phyloP scores from a whole-genome alignment of 2,888 invertebrate genomes.

The Frankliniella intonsa region DNA sequence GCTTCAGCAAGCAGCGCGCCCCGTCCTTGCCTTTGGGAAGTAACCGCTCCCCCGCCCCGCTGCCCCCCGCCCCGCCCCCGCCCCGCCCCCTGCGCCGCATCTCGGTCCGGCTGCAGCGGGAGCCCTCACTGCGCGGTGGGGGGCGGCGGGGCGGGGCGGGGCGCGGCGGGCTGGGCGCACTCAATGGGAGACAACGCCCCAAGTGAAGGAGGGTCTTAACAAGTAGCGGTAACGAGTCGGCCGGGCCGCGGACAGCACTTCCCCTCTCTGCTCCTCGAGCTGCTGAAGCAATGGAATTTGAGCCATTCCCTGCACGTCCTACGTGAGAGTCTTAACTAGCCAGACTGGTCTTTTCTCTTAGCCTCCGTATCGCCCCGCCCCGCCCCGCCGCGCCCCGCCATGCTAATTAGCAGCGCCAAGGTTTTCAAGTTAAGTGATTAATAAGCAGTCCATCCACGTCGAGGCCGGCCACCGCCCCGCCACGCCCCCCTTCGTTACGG shows the following conservation, averaged over 20 bases:
- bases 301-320: not conserved
- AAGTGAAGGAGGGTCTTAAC: not conserved
- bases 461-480: not conserved
- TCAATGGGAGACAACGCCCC: not conserved
- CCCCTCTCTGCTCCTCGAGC: not conserved
- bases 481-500: not conserved
- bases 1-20: not conserved
- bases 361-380: not conserved
- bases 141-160: not conserved
- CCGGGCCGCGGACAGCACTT: not conserved
- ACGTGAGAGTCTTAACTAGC: conserved; percentile 9
- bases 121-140: too few species aligned
- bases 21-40: not conserved
- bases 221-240: conserved; percentile 21
- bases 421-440: conserved; percentile 18
- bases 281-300: not conserved
- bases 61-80: not conserved
- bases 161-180: too few species aligned
- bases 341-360: not conserved
- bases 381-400: not conserved
- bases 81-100: too few species aligned
- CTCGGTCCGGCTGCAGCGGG: too few species aligned
- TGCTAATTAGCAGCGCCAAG: conserved; percentile 12
- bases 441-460: conserved; percentile 22
- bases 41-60: not conserved